These are phyloP conservation scores for Mus caroli DNA, from an alignment of 2,797 vertebrate species.

Conservation along the genomic window DNA sequence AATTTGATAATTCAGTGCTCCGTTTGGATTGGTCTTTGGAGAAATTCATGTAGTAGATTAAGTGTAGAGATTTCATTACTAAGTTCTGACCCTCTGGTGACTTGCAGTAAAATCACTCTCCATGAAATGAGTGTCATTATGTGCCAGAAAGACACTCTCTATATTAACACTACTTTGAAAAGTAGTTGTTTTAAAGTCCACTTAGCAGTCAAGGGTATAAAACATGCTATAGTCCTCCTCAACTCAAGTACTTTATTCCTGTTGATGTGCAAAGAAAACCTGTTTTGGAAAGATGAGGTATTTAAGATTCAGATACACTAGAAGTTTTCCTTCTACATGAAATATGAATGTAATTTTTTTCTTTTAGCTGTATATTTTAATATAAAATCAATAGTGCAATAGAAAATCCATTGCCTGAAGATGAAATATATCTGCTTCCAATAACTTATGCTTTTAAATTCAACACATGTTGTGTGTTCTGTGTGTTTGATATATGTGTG, in stretches of 20 bases:
- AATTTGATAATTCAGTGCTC: background rate
- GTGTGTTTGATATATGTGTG: background rate
- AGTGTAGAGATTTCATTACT: constrained; percentile 29
- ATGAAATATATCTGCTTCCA: background rate
- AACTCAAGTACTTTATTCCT: constrained; percentile 37
- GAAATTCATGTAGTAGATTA: background rate
- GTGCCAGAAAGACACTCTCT: background rate
- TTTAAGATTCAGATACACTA: constrained; percentile 37
- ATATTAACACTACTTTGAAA: background rate
- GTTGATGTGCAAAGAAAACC: background rate
- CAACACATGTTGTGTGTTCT: background rate
- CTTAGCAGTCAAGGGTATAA: background rate
- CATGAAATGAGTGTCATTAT: background rate
- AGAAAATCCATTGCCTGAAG: background rate
- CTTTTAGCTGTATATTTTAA: background rate
- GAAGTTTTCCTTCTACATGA: background rate
- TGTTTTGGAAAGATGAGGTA: background rate
- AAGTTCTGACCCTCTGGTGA: background rate
- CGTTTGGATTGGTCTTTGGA: background rate
- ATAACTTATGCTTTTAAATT: background rate
- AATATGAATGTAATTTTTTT: background rate
- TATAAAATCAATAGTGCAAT: background rate
- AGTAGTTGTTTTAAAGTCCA: constrained; percentile 20
- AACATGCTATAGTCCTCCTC: background rate
- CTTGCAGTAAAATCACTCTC: background rate